Base-by-base conservation (phyloP, 2,113 vertebrate genomes). In the Microcebus lehilahytsara region DNA sequence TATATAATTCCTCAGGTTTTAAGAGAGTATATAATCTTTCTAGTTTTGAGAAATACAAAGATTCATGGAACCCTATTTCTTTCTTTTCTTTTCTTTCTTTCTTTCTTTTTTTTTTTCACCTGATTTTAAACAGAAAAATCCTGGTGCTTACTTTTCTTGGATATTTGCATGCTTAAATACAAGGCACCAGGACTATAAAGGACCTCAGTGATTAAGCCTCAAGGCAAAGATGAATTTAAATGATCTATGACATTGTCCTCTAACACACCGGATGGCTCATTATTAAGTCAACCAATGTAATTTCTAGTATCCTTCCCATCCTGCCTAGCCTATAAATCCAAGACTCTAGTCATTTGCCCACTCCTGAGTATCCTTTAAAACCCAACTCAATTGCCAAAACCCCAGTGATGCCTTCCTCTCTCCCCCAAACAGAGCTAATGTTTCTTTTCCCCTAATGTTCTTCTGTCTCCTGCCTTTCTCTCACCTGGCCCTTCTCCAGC, bases 191-290 rank as follows among this genome's bases (percentile, higher is more conserved):
- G n/a, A 74, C 60, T 92, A 87, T 91, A 87, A 97, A 92, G 92
- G 46, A 85, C 37, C 40, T 51, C 51, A 72, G 42, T 86, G 69
- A 94, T 86, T 93, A 94, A 97, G 74, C 62, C 89, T 93, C 64
- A 97, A 96, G 86, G 92, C 37, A 93, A 95, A 96, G 75, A 93
- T 84, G 93, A 97, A 96, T 96, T 86, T 95, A 85, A 97, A 89
- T 94, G 72, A 91, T 96, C 85, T 95, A 93, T 93, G 91, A 71
- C 58, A 93, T 2, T 96, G 87, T 95, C 92, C 92, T 93, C 85
- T 56, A 85, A 80, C 34, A 87, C 14, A 53, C 79, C 56, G 30
- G 37, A 77, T 60, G 64, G 10, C 22, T 95, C 84, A 60, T 97
- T 95, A 95, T 93, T 92, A 97, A 96, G 46, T 90, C 58, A 80